Evolutionary conservation across 1,140 invertebrate species (phyloP).

Genomic region (Ceratosolen solmsi): DNA sequence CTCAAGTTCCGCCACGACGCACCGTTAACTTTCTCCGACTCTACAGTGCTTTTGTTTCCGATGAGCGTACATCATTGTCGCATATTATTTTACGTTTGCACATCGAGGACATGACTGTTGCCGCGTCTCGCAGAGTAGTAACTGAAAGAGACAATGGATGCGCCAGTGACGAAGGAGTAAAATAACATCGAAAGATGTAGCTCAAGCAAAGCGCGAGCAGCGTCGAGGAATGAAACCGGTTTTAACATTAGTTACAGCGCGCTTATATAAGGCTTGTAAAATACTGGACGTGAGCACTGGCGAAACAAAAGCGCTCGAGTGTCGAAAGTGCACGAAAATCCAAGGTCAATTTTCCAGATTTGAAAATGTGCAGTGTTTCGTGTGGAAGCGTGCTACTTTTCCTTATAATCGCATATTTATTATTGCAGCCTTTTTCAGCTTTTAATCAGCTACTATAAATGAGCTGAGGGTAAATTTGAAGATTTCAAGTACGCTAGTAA

Average conservation of each 20-base stretch:
- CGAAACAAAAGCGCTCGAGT: neutral
- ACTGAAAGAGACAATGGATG: constrained; percentile 11
- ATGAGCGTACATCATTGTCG: neutral
- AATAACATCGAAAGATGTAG: constrained; percentile 29
- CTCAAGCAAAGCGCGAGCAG: neutral
- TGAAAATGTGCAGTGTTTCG: no score
- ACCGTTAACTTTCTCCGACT: neutral
- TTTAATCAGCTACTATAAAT: no score
- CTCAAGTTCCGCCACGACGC: no score
- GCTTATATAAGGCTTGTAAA: constrained; percentile 57
- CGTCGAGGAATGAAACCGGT: constrained; percentile 51
- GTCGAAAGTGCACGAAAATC: neutral
- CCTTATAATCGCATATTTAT: no score
- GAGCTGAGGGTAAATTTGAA: no score
- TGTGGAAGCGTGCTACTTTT: no score
- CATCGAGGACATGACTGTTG: neutral
- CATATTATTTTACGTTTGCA: neutral
- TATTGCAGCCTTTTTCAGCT: no score
- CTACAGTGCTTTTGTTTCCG: neutral
- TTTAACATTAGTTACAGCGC: constrained; percentile 56
- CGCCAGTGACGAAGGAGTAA: neutral
- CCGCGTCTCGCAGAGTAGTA: neutral
- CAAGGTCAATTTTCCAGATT: neutral
- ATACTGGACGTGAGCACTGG: constrained; percentile 6
- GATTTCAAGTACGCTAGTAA: no score